phyloP scores from a whole-genome alignment of 2,113 vertebrate species.

The Lota lota region DNA sequence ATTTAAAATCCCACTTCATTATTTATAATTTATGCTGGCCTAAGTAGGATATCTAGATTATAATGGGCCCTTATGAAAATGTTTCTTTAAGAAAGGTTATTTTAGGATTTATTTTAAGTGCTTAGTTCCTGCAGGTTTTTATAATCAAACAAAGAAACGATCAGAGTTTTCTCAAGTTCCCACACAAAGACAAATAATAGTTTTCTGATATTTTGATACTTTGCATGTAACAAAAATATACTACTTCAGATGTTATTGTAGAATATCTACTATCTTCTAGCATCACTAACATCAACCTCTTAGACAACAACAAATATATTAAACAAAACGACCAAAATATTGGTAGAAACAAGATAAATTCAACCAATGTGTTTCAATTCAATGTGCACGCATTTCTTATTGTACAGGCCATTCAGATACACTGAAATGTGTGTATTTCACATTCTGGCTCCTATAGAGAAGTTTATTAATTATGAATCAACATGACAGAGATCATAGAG shows the following conservation, averaged over 20 bases:
- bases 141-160: not conserved
- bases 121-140: not conserved
- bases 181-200: not conserved
- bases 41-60: not conserved
- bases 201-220: not conserved
- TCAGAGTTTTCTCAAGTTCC: not conserved
- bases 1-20: not conserved
- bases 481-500: too few relatives aligned
- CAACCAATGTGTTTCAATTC: too few relatives aligned
- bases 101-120: not conserved
- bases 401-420: too few relatives aligned
- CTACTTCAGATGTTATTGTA: not conserved
- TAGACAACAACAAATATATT: too few relatives aligned
- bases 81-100: not conserved
- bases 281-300: too few relatives aligned
- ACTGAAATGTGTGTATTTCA: too few relatives aligned
- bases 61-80: not conserved
- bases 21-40: not conserved
- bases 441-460: too few relatives aligned
- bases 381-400: too few relatives aligned
- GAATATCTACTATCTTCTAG: too few relatives aligned
- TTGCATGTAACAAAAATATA: not conserved
- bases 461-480: too few relatives aligned
- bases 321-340: too few relatives aligned
- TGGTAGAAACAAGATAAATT: too few relatives aligned